A percentile compares a stretch with the other conserved stretches of the same genome.
These are phyloP conservation scores for Oscheius sp. DNA, from an alignment of 1,140 invertebrate species.

Conservation along the genomic window DNA sequence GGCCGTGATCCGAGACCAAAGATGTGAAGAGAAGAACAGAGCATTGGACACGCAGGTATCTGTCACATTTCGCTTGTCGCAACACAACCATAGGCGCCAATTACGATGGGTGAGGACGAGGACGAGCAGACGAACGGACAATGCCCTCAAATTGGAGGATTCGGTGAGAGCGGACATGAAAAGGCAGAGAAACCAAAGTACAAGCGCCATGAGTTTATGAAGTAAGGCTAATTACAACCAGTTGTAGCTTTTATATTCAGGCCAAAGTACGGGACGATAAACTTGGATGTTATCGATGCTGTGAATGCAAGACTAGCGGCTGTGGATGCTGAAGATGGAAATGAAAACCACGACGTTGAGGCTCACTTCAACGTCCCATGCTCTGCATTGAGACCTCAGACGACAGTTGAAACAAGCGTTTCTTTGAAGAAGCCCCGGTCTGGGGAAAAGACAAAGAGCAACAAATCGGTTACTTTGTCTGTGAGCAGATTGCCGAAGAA, in stretches of 20 bases:
- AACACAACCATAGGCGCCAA: conserved; percentile 38
- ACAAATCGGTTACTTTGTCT: conserved; percentile 33
- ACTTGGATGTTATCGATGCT: conserved; percentile 58
- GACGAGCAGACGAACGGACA: conserved; percentile 57
- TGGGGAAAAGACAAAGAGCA: conserved; percentile 33
- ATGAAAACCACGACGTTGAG: conserved; percentile 37
- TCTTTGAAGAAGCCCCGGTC: conserved; percentile 7
- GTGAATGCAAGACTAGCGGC: conserved; percentile 59
- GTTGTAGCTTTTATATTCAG: conserved; percentile 28
- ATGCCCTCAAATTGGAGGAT: conserved; percentile 23
- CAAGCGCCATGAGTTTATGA: conserved; percentile 60
- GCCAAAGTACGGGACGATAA: conserved; percentile 58
- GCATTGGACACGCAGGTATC: conserved; percentile 53
- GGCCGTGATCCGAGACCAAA: conserved; percentile 45
- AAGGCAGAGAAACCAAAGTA: conserved; percentile 56
- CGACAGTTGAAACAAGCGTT: conserved; percentile 25
- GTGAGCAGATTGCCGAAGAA: neutral
- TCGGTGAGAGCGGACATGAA: conserved; percentile 22
- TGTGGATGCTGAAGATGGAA: conserved; percentile 37
- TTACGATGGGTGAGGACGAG: conserved; percentile 60
- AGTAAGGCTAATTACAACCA: conserved; percentile 32
- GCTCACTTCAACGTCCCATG: conserved; percentile 32
- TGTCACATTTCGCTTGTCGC: neutral
- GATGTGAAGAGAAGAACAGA: conserved; percentile 30
- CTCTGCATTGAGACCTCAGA: conserved; percentile 15